Base-by-base conservation (phyloP, 2,797 vertebrate species). In the Enoplosus armatus region DNA sequence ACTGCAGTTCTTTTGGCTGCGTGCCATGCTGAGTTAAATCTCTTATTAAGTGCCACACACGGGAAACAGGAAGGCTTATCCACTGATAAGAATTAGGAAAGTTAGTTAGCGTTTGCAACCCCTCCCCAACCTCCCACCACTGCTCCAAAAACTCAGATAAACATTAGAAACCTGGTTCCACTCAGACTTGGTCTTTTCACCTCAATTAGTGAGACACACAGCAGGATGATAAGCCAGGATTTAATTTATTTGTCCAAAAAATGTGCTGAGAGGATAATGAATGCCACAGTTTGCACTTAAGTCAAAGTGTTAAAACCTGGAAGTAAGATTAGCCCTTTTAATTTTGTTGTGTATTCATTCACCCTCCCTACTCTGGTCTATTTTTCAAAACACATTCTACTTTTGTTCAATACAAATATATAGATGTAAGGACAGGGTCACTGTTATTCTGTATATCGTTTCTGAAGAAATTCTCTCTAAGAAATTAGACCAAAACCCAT, bases 31-130 rank as follows among this genome's bases (percentile, higher is more conserved):
- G 58, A 74, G 80, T 92, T 85, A 86, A 89, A 89, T 83, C 82
- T 72, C 79, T 72, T 81, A 84, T 91, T 86, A 90, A 85, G 77
- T 24, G 48, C 66, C 80, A 41, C 79, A 87, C 71, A 68, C 90
- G 89, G 89, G 90, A 92, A 93, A 88, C 87, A 65, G 78, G 79
- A 87, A 86, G 77, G 74, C 87, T 85, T 88, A 89, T 74, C 62
- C 69, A 62, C 81, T 70, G 89, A 91, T 90, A 86, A 85, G 75
- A 90, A 83, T 85, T 87, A 65, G 69, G 54, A 86, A 89, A 87
- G 85, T 84, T 84, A 53, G 87, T 84, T 74, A 82, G 66, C 35
- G 3, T 75, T 61, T 72, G 33, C 75, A 41, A 39, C 75, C 85
- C 61, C 69, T 69, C 67, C 75, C 67, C n/a, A 56, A 39, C 54